These are phyloP conservation scores for Flexamia atlantica DNA, from an alignment of 2,888 invertebrate genomes.

Conservation along the genomic window DNA sequence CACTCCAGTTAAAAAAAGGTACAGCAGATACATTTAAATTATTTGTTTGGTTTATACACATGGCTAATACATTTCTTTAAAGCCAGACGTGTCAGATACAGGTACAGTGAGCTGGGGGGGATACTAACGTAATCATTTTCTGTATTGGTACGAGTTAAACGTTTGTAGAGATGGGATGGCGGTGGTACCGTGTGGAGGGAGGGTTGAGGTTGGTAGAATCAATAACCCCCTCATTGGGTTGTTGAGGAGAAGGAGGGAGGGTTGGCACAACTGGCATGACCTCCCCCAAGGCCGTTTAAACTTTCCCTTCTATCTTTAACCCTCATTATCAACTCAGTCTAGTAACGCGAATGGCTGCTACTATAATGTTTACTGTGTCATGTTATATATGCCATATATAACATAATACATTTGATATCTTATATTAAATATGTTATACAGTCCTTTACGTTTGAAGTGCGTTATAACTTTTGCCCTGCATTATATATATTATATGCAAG, in stretches of 20 bases:
- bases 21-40: too few relatives aligned
- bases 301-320: constrained; percentile 35
- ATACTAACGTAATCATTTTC: neutral
- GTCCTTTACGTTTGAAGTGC: too few relatives aligned
- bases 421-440: too few relatives aligned
- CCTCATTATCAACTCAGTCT: constrained; percentile 23
- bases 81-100: too few relatives aligned
- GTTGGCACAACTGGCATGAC: constrained; percentile 39
- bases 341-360: neutral
- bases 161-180: constrained; percentile 34
- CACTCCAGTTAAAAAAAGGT: too few relatives aligned
- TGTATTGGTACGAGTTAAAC: neutral
- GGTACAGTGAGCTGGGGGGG: neutral
- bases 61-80: too few relatives aligned
- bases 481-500: too few relatives aligned
- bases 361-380: constrained; percentile 7
- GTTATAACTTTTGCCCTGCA: too few relatives aligned
- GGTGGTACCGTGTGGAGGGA: neutral
- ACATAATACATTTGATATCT: too few relatives aligned
- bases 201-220: constrained; percentile 48
- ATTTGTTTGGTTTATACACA: too few relatives aligned
- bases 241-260: constrained; percentile 32
- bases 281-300: constrained; percentile 43
- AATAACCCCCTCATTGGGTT: constrained; percentile 51
- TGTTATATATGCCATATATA: too few relatives aligned